Base-by-base conservation (phyloP, 2,888 invertebrate species). In the Ennomos erosarius region DNA sequence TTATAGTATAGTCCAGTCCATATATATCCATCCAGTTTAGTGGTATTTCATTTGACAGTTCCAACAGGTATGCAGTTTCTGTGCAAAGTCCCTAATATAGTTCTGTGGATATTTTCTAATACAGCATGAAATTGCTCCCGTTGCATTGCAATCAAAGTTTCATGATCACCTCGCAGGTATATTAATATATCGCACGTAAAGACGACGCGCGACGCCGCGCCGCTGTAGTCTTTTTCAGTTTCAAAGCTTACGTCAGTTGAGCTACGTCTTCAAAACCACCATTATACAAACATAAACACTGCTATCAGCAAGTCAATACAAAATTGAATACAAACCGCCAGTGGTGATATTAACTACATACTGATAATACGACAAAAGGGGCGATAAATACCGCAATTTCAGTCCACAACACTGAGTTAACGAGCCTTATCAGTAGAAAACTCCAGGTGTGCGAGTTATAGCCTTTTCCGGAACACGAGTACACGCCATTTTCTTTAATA, bases 301-400 rank as follows among this genome's bases (percentile, higher is more conserved):
- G 57, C 44, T 65, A 65, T 68, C 65, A 56, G 51, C 56, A 52
- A 59, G 59, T 49, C 49, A 60, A 62, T 55, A 58, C 57, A 47
- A 59, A 60, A 55, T 55, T 45, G 54, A 61, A 63, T 64, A 59
- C 49, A 36, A 46, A 56, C 45, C 36, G 49, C 56, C 26, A 47
- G 40, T 53, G 57, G 44, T 57, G 61, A 67, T 61, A 61, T 60
- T 56, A 49, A 50, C 45, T 34, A 26, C 26, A 36, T 45, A 12
- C 58, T 48, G 65, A 67, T 65, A 65, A 65, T 52, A 36, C 53
- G 40, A 60, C 59, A 59, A 55, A 58, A 48, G 48, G 53, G 40
- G 53, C 59, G 54, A 62, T 62, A 54, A 59, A 58, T 48, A 37
- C 45, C 11, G 39, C 34, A 54, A 26, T 50, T 57, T 48, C 39